Evolutionary conservation across 2,797 vertebrate genomes (phyloP).

Genomic region (Choloepus didactylus): DNA sequence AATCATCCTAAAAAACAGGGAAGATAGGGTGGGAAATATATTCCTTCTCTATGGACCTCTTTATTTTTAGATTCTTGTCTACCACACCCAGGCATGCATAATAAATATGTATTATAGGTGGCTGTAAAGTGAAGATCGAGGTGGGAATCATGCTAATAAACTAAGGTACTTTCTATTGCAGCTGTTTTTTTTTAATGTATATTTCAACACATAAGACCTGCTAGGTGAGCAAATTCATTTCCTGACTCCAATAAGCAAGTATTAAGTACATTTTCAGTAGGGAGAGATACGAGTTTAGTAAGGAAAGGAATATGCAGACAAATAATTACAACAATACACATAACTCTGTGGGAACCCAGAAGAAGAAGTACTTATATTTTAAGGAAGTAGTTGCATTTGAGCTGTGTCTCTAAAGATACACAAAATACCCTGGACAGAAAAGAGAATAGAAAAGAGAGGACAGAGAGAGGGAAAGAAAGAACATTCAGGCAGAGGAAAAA

Average conservation of each 20-base stretch:
- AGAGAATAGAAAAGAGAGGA: not conserved
- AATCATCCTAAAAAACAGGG: slow-evolving; percentile 10
- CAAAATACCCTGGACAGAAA: not conserved
- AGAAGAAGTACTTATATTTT: not conserved
- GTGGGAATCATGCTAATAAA: slow-evolving; percentile 6
- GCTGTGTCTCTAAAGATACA: not conserved
- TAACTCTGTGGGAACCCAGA: not conserved
- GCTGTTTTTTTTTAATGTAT: not conserved
- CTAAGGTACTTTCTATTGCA: not conserved
- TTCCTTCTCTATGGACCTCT: not conserved
- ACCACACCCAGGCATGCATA: not conserved
- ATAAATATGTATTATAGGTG: not conserved
- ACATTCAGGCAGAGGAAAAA: not conserved
- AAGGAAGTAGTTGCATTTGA: slow-evolving; percentile 10
- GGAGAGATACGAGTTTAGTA: not conserved
- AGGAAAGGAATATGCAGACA: slow-evolving; percentile 7
- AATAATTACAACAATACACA: not conserved
- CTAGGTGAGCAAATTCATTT: not conserved
- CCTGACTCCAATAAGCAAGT: not conserved
- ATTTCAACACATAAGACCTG: not conserved
- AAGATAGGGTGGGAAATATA: not conserved
- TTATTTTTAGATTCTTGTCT: slow-evolving; percentile 11
- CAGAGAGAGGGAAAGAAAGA: not conserved
- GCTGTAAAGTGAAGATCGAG: not conserved
- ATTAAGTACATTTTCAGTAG: not conserved